Percentiles rank a stretch among this genome's conserved stretches.
Evolutionary conservation across 2,797 vertebrate species (phyloP).

Genomic region (Australoheros facetus): DNA sequence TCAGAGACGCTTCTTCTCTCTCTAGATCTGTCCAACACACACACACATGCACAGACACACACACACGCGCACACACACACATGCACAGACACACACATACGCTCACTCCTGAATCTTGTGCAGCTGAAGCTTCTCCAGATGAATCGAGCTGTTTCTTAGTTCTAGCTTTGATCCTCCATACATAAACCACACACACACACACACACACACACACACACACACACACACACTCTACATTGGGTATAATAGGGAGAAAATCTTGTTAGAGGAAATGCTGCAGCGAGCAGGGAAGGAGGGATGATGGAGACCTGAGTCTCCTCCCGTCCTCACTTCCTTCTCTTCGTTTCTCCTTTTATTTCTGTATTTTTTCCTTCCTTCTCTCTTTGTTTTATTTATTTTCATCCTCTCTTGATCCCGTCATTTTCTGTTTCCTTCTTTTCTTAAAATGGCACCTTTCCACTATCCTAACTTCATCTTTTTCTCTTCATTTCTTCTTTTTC

Average conservation of each 20-base stretch:
- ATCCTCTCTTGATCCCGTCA: neutral
- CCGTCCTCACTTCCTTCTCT: neutral
- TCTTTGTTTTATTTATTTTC: neutral
- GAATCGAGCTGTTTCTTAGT: slow-evolving; percentile 16
- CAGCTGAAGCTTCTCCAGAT: slow-evolving; percentile 11
- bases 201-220: neutral
- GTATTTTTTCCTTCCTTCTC: neutral
- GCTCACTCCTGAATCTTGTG: neutral
- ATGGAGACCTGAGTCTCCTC: slow-evolving; percentile 12
- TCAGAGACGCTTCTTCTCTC: neutral
- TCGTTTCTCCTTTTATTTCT: neutral
- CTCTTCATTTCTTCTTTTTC: neutral
- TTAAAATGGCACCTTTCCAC: neutral
- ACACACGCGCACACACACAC: neutral
- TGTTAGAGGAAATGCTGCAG: slow-evolving; percentile 40
- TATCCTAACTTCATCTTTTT: neutral
- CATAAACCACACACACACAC: neutral
- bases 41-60: neutral
- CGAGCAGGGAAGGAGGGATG: slow-evolving; percentile 26
- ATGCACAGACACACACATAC: slow-evolving; percentile 4
- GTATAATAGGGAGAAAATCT: slow-evolving; percentile 57
- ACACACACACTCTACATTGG: slow-evolving; percentile 17
- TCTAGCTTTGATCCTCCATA: slow-evolving; percentile 33
- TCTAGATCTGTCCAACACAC: too few relatives aligned
- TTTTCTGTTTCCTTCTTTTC: neutral